Percentiles rank a stretch among this genome's conserved stretches.
Conservation (phyloP, 1,140 invertebrate genomes). For the Drosophila obscura region DNA sequence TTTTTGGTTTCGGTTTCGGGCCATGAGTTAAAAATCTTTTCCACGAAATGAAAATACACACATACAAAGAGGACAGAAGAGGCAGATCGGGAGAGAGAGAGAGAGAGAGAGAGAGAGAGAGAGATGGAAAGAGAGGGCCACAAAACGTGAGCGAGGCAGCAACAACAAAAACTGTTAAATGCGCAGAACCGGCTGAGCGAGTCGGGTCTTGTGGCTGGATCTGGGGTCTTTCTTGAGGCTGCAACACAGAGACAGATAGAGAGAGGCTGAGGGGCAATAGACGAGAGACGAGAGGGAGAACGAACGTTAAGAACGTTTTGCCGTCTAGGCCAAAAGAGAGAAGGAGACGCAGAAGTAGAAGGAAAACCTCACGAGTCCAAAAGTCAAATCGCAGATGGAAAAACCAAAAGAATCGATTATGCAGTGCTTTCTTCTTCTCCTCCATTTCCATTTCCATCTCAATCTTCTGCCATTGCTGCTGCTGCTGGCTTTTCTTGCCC, state of each 20-base stretch:
- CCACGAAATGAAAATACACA: conserved; percentile 77
- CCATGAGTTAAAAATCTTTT: conserved; percentile 80
- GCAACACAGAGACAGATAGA: neutral
- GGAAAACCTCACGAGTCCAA: conserved; percentile 40
- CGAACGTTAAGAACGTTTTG: conserved; percentile 49
- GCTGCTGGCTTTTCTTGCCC: conserved; percentile 28
- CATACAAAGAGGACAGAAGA: conserved; percentile 28
- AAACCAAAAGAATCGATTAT: conserved; percentile 71
- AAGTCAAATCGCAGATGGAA: conserved; percentile 57
- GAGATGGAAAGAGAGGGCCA: conserved; percentile 12
- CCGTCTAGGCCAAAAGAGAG: conserved; percentile 36
- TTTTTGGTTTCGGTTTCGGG: conserved; percentile 54
- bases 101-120: conserved; percentile 20
- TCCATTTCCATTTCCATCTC: conserved; percentile 19
- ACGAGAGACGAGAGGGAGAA: neutral
- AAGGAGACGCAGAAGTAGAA: too few species aligned
- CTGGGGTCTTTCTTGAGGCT: neutral
- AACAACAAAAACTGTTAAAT: conserved; percentile 62
- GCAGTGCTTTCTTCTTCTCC: conserved; percentile 39
- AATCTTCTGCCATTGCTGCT: conserved; percentile 18
- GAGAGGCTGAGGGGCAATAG: neutral
- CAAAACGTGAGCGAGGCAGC: conserved; percentile 56
- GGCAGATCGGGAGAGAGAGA: conserved; percentile 12
- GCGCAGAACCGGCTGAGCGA: conserved; percentile 77
- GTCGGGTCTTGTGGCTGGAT: conserved; percentile 46